Conservation (phyloP, 1,140 invertebrate genomes). For the Meloidogyne hapla region DNA sequence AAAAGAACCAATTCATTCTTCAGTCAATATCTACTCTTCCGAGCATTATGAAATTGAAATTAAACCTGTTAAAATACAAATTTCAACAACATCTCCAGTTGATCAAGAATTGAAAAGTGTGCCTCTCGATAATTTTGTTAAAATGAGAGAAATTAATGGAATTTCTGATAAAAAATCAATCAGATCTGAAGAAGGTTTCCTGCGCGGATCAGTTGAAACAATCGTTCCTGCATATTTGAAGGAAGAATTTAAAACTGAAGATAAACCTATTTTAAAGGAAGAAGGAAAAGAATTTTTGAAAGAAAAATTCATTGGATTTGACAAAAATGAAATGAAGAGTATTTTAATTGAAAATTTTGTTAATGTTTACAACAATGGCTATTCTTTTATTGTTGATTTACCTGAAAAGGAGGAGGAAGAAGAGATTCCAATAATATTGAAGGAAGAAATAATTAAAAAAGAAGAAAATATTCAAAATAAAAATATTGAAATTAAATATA, state of each 20-base stretch:
- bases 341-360: conserved; percentile 28
- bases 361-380: conserved; percentile 10
- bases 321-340: conserved; percentile 14
- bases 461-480: background rate
- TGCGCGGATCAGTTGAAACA: conserved; percentile 14
- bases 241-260: background rate
- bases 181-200: background rate
- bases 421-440: background rate
- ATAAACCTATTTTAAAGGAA: background rate
- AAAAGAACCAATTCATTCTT: conserved; percentile 10
- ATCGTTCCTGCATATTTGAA: background rate
- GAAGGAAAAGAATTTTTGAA: background rate
- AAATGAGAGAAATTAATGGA: background rate
- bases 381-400: background rate
- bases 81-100: background rate
- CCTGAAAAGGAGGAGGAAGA: background rate
- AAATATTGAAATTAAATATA: background rate
- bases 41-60: conserved; percentile 37
- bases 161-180: conserved; percentile 1
- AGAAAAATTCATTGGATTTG: background rate
- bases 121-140: background rate
- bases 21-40: conserved; percentile 26
- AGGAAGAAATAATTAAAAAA: background rate
- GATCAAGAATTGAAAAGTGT: background rate
- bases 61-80: background rate